Conservation (phyloP, 2,113 vertebrate genomes). For the Cairina moschata region DNA sequence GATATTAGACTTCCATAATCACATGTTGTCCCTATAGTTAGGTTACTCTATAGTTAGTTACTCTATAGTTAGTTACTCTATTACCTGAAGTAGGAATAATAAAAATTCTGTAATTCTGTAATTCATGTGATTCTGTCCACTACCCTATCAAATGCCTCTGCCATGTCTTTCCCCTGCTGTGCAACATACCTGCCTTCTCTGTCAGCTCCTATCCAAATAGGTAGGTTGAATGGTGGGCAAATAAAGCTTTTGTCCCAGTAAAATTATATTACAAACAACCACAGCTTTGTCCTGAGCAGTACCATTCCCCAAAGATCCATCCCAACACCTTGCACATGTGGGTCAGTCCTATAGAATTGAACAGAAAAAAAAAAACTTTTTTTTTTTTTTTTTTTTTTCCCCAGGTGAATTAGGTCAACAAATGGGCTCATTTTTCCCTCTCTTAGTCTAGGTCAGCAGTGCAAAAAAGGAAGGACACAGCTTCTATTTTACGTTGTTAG, state of each 20-base stretch:
- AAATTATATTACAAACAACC: not conserved
- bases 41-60: no score
- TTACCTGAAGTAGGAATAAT: not conserved
- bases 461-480: not conserved
- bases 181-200: not conserved
- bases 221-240: not conserved
- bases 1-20: not conserved
- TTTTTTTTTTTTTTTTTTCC: not conserved
- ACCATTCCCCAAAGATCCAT: not conserved
- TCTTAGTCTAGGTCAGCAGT: not conserved
- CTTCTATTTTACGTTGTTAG: not conserved
- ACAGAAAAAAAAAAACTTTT: not conserved
- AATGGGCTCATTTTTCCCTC: not conserved
- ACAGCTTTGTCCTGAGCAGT: not conserved
- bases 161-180: not conserved
- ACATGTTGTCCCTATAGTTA: not conserved
- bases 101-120: not conserved
- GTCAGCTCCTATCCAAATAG: not conserved
- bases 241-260: not conserved
- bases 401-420: rapidly evolving
- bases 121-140: not conserved
- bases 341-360: not conserved
- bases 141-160: not conserved
- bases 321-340: not conserved
- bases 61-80: no score